Conservation (phyloP, 2,113 vertebrate species). For the Phalacrocorax carbo region DNA sequence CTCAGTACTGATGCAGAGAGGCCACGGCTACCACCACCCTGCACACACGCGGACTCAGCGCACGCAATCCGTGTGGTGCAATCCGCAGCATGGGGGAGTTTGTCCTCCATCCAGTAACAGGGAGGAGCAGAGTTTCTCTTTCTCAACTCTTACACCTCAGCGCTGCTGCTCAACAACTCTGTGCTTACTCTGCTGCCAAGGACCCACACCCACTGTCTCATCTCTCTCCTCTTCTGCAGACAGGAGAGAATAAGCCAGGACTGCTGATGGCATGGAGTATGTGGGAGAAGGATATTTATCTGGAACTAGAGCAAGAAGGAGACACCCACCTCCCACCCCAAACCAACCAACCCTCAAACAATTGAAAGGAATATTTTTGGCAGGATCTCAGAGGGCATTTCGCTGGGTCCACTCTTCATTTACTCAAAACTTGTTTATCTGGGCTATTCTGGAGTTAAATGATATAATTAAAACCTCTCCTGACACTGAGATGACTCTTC, state of each 20-base stretch:
- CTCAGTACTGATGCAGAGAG: background rate
- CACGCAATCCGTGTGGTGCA: accelerated
- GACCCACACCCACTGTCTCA: background rate
- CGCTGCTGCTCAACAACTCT: background rate
- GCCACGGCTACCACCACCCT: background rate
- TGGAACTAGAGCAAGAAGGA: background rate
- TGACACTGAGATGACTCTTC: background rate
- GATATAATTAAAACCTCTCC: background rate
- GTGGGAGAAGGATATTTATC: background rate
- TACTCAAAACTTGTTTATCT: background rate
- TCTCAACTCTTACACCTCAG: background rate
- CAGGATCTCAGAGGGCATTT: background rate
- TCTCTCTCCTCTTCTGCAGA: background rate
- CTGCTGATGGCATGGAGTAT: background rate
- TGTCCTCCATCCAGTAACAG: background rate
- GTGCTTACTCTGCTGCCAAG: background rate
- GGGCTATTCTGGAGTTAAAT: background rate
- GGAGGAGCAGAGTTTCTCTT: background rate
- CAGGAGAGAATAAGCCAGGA: background rate
- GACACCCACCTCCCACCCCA: background rate
- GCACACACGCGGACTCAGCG: background rate
- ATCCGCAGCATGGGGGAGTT: background rate
- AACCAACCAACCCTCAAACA: background rate
- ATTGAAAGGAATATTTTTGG: background rate
- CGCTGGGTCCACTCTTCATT: background rate